Percentiles rank a stretch among this genome's conserved stretches.
phyloP scores from a whole-genome alignment of 2,113 vertebrate species.

The Eulacestoma nigropectus region DNA sequence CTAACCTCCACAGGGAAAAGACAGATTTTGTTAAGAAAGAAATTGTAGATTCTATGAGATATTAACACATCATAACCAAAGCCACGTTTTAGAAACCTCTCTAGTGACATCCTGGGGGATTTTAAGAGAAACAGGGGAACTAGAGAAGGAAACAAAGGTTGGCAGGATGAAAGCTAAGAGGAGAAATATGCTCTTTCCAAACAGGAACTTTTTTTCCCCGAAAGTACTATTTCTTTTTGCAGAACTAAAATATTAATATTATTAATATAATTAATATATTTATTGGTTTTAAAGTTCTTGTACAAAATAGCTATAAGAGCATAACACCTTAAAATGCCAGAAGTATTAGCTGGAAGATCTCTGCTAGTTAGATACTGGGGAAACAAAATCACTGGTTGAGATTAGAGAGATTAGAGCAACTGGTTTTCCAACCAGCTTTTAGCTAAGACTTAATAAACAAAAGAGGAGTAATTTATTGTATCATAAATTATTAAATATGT shows the following conservation, averaged over 20 bases:
- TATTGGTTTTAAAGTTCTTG: not conserved
- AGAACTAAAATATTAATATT: not conserved
- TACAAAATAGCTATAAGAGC: not conserved
- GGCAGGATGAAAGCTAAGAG: not conserved
- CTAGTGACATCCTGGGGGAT: not conserved
- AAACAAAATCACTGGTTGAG: slow-evolving; percentile 15
- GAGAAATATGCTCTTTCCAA: not conserved
- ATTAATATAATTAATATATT: not conserved
- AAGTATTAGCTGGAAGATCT: not conserved
- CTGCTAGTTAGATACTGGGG: not conserved
- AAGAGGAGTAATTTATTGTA: slow-evolving; percentile 29
- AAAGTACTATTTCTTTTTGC: not conserved
- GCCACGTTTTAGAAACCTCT: not conserved
- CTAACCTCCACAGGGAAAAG: not conserved
- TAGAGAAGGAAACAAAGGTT: not conserved
- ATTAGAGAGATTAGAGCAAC: slow-evolving; percentile 33
- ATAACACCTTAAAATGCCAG: not conserved
- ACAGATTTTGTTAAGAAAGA: not conserved
- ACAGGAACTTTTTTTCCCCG: not conserved
- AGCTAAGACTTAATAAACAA: slow-evolving; percentile 28
- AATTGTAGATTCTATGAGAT: not conserved
- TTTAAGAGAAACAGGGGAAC: not conserved
- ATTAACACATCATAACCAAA: not conserved
- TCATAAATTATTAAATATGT: slow-evolving; percentile 10
- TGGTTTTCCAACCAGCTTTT: slow-evolving; percentile 12